phyloP scores from a whole-genome alignment of 2,888 invertebrate genomes.

The Rhodophaea formosa region DNA sequence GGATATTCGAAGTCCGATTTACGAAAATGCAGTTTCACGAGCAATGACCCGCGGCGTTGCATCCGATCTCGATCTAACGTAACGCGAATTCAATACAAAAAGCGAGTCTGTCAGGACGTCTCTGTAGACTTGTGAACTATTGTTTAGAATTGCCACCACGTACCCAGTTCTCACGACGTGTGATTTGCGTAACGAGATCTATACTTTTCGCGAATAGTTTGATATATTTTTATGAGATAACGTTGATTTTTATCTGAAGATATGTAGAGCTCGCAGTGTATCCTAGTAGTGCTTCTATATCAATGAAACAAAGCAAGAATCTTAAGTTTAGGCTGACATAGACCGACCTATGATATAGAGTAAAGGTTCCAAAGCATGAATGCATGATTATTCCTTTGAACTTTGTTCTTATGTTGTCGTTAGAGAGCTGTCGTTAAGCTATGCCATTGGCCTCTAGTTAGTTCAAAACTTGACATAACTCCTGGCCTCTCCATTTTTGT shows the following conservation, averaged over 20 bases:
- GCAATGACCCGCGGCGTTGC: constrained; percentile 18
- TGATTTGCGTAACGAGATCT: constrained; percentile 41
- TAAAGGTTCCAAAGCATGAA: no score
- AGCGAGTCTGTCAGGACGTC: constrained; percentile 34
- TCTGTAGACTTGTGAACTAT: constrained; percentile 37
- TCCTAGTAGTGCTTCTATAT: no score
- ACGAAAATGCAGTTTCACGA: constrained; percentile 17
- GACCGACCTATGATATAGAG: no score
- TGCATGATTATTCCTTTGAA: no score
- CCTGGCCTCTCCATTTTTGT: no score
- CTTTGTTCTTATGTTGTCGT: no score
- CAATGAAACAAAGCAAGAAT: no score
- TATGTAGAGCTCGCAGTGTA: no score
- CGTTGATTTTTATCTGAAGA: constrained; percentile 27
- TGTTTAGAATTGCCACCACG: constrained; percentile 70
- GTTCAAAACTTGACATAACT: no score
- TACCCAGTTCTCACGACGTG: constrained; percentile 66
- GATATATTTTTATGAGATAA: constrained; percentile 22
- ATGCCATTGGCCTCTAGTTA: no score
- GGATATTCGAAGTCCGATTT: background rate
- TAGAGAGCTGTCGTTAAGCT: no score
- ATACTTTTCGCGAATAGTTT: constrained; percentile 16
- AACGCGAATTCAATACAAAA: constrained; percentile 9
- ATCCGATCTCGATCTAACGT: constrained; percentile 6
- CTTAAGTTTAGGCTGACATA: no score